Conservation (phyloP, 2,888 invertebrate species). For the Cylloceria caligata region DNA sequence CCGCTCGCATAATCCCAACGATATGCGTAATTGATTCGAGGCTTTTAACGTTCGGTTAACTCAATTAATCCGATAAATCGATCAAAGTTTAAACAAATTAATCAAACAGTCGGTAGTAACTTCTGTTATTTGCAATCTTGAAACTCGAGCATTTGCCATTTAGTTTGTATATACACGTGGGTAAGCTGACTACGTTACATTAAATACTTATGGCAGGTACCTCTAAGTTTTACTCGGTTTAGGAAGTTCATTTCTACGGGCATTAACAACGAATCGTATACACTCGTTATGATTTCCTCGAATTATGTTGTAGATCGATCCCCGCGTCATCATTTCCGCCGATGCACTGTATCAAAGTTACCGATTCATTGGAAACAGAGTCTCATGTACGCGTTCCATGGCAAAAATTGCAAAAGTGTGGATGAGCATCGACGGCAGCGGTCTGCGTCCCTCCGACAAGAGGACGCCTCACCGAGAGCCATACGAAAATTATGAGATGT, state of each 20-base stretch:
- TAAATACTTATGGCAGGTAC: slow-evolving; percentile 23
- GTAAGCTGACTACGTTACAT: not conserved
- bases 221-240: slow-evolving; percentile 19
- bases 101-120: slow-evolving; percentile 49
- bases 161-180: slow-evolving; percentile 28
- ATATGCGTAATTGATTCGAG: slow-evolving; percentile 61
- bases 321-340: slow-evolving; percentile 42
- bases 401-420: slow-evolving; percentile 48
- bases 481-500: not conserved
- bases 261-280: slow-evolving; percentile 69
- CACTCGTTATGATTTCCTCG: slow-evolving; percentile 69
- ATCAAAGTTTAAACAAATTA: slow-evolving; percentile 61
- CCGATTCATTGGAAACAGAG: slow-evolving; percentile 72
- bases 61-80: slow-evolving; percentile 65
- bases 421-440: slow-evolving; percentile 12
- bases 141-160: slow-evolving; percentile 49
- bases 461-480: not conserved
- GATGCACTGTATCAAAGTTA: slow-evolving; percentile 15
- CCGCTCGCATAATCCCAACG: slow-evolving; percentile 37
- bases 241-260: slow-evolving; percentile 44
- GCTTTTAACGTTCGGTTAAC: slow-evolving; percentile 62
- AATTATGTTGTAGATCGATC: slow-evolving; percentile 70
- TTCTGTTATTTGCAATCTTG: slow-evolving; percentile 36
- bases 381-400: slow-evolving; percentile 16
- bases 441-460: slow-evolving; percentile 1